These are phyloP conservation scores for Aporophyla lueneburgensis DNA, from an alignment of 2,888 invertebrate species.

Conservation along the genomic window DNA sequence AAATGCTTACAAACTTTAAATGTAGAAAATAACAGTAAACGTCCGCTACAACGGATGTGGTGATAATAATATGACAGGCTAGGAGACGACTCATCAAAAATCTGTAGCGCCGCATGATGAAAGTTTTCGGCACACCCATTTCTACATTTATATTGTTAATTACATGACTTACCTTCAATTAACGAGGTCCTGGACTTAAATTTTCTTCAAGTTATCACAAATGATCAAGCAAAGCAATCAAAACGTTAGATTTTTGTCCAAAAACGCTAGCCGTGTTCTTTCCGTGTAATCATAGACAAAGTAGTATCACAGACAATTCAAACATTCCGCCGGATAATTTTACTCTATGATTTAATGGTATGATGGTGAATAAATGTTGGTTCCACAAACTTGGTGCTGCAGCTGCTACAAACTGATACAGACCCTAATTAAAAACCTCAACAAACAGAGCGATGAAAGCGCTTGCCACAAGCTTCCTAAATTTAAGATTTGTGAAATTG, in stretches of 20 bases:
- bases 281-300: slow-evolving; percentile 79
- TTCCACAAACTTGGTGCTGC: not conserved
- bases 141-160: slow-evolving; percentile 20
- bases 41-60: slow-evolving; percentile 83
- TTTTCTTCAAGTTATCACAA: slow-evolving; percentile 70
- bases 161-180: slow-evolving; percentile 75
- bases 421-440: not conserved
- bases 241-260: slow-evolving; percentile 76
- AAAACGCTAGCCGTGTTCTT: slow-evolving; percentile 77
- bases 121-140: slow-evolving; percentile 60
- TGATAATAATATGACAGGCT: slow-evolving; percentile 74
- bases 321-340: not conserved
- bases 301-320: slow-evolving; percentile 30
- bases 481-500: not conserved
- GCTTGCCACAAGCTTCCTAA: not conserved
- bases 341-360: not conserved
- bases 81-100: slow-evolving; percentile 84
- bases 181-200: slow-evolving; percentile 64
- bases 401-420: not conserved
- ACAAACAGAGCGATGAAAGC: not conserved
- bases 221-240: slow-evolving; percentile 66
- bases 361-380: not conserved
- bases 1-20: slow-evolving; percentile 49
- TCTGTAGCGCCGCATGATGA: slow-evolving; percentile 66
- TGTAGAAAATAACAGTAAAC: slow-evolving; percentile 81